phyloP scores from a whole-genome alignment of 1,140 invertebrate genomes.

The Lucilia cuprina region DNA sequence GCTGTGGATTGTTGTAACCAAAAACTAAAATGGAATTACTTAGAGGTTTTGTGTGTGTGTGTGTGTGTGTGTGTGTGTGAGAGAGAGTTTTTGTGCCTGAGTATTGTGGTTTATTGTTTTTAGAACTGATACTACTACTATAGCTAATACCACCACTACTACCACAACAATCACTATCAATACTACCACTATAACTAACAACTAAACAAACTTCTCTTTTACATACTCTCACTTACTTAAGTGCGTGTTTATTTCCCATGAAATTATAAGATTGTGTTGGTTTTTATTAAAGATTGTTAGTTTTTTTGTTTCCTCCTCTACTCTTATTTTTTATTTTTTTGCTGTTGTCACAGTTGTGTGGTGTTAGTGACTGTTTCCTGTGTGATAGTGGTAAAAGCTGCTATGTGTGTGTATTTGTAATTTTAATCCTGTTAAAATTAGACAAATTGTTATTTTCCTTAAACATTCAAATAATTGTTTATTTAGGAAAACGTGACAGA shows the following conservation, averaged over 20 bases:
- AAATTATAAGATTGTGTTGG: background rate
- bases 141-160: background rate
- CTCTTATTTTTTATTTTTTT: too few species aligned
- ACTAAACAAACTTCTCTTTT: background rate
- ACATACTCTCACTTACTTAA: background rate
- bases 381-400: background rate
- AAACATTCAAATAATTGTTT: slow-evolving; percentile 39
- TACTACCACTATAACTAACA: background rate
- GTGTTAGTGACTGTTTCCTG: background rate
- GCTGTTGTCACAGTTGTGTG: too few species aligned
- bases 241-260: background rate
- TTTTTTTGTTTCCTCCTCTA: too few species aligned
- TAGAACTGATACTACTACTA: background rate
- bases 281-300: background rate
- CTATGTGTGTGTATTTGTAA: slow-evolving; percentile 34
- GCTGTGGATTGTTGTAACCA: slow-evolving; percentile 15
- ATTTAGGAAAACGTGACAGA: slow-evolving; percentile 31
- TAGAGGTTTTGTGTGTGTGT: slow-evolving; percentile 8
- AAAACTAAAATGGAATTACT: slow-evolving; percentile 24
- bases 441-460: slow-evolving; percentile 48
- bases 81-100: background rate
- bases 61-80: too few species aligned
- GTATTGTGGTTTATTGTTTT: slow-evolving; percentile 5
- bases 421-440: slow-evolving; percentile 50
- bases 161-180: background rate